Conservation (phyloP, 2,888 invertebrate species). For the Hydroisotoma schaefferi region DNA sequence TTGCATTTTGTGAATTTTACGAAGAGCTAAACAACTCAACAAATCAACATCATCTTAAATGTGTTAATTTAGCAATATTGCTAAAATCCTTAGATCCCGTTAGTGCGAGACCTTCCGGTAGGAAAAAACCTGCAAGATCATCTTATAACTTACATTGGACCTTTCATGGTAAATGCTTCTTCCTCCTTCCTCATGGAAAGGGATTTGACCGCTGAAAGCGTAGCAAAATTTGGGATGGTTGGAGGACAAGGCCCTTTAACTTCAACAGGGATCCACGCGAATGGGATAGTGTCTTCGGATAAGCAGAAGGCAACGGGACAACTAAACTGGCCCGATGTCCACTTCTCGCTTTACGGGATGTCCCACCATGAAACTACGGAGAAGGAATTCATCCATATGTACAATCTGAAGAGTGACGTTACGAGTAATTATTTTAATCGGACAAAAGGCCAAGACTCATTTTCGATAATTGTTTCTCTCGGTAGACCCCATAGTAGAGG, state of each 20-base stretch:
- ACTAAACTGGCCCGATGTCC: background rate
- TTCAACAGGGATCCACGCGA: slow-evolving; percentile 9
- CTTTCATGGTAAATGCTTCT: slow-evolving; percentile 4
- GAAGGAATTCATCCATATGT: slow-evolving; percentile 5
- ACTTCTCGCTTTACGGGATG: slow-evolving; percentile 9
- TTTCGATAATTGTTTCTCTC: slow-evolving; percentile 3
- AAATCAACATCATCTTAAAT: too few species aligned
- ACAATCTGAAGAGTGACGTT: background rate
- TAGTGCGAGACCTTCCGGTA: background rate
- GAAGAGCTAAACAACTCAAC: too few species aligned
- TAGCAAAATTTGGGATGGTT: background rate
- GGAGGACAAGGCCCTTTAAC: background rate
- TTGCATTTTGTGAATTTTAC: too few species aligned
- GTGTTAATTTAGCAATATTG: too few species aligned
- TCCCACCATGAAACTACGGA: background rate
- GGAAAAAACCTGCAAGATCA: slow-evolving; percentile 10
- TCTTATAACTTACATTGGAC: slow-evolving; percentile 3
- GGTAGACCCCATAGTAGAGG: slow-evolving; percentile 18
- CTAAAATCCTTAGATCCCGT: too few species aligned
- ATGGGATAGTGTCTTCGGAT: background rate
- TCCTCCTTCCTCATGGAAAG: slow-evolving; percentile 7
- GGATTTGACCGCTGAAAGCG: background rate
- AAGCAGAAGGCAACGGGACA: background rate
- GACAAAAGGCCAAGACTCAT: background rate
- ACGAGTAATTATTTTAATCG: background rate